Base-by-base conservation (phyloP, 2,113 vertebrate species). In the Ammodytes marinus region DNA sequence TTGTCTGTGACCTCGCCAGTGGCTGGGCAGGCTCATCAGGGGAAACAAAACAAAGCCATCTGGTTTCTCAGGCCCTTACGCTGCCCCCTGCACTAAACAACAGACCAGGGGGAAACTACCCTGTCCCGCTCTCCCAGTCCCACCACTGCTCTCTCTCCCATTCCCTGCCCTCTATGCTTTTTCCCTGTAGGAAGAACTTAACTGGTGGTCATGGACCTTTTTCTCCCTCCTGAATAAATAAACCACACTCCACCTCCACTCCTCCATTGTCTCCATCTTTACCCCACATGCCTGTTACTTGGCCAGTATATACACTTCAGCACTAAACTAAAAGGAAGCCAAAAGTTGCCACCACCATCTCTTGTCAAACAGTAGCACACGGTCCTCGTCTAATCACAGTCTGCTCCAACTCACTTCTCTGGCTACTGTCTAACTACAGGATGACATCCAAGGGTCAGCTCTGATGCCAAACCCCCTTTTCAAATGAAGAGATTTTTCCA, bases 31-130 rank as follows among this genome's bases (percentile, higher is more conserved):
- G 74, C 90, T 91, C 88, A 80, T 94, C 82, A 27, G 89, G 87
- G 27, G 85, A 93, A 93, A 70, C 91, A 91, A 94, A 95, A 93
- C 94, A 94, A 94, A 96, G 91, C 94, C 95, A 96, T 96, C 95
- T 96, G 95, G 93, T 95, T 96, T 96, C 95, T 96, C 94, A 96
- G 94, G 95, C 94, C 95, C 95, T 27, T 83, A 13, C 39, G 13
- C 61, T 93, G 93, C 94, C 94, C 93, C 91, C 74, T 27, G 49
- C 74, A 53, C 90, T 83, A 74, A 94, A 92, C 89, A 91, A 79
- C 90, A 89, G 83, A 89, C 59, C 77, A 86, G 91, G 87, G 27
- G 88, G 90, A 91, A 91, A 88, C 88, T 90, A 91, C 91, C 90
- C 83, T 49, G 86, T 86, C 89, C 78, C 75, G 27, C 40, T 81